A percentile compares a stretch with the other conserved stretches of the same genome.
Conservation (phyloP, 2,888 invertebrate species). For the Eupelmus urozonus region DNA sequence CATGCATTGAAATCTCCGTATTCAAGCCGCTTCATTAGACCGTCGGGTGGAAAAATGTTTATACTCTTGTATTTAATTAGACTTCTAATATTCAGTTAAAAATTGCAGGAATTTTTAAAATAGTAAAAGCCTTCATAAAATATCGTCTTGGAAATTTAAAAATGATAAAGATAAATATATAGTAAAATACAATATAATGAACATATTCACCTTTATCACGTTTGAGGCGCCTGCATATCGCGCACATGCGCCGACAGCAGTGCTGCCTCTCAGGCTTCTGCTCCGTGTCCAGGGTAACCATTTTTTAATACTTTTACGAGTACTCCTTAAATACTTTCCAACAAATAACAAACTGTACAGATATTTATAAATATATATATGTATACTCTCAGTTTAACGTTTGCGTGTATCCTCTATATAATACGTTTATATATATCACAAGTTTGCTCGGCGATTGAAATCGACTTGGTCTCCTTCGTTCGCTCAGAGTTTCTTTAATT, state of each 20-base stretch:
- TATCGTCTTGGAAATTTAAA: no score
- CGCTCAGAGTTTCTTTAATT: no score
- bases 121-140: no score
- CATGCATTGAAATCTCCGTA: conserved; percentile 63
- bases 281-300: conserved; percentile 76
- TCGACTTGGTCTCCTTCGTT: no score
- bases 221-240: conserved; percentile 76
- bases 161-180: no score
- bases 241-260: conserved; percentile 76
- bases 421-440: conserved; percentile 16
- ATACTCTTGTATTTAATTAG: background rate
- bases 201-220: conserved; percentile 74
- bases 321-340: conserved; percentile 29
- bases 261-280: conserved; percentile 76
- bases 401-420: background rate
- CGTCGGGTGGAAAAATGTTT: background rate
- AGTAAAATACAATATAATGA: conserved; percentile 21
- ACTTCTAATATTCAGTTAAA: background rate
- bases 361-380: background rate
- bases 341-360: conserved; percentile 39
- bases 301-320: conserved; percentile 63
- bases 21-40: conserved; percentile 1
- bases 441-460: background rate
- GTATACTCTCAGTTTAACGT: conserved; percentile 18
- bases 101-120: background rate